Percentiles rank a stretch among this genome's conserved stretches.
These are phyloP conservation scores for Holotrichia oblita DNA, from an alignment of 1,140 invertebrate species.

Conservation along the genomic window DNA sequence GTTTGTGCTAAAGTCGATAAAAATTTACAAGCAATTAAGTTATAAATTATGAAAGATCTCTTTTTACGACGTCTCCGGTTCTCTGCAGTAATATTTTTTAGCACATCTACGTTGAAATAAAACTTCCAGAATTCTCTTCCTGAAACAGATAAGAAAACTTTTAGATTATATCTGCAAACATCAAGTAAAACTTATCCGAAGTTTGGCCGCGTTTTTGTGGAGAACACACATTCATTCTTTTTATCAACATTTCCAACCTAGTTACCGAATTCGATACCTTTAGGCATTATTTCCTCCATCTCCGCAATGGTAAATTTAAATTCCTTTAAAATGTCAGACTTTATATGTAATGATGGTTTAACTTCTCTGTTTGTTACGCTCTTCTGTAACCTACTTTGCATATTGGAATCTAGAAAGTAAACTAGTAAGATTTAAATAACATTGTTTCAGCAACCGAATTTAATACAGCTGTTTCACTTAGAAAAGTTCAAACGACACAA, in stretches of 20 bases:
- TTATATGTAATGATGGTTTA: not conserved
- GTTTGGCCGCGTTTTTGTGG: not conserved
- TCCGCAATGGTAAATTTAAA: not conserved
- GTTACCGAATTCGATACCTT: not conserved
- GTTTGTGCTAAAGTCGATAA: no score
- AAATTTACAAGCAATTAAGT: not conserved
- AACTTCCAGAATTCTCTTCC: not conserved
- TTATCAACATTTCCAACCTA: conserved; percentile 6
- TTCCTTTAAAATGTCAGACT: not conserved
- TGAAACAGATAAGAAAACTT: not conserved
- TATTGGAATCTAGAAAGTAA: no score
- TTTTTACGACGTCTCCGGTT: not conserved
- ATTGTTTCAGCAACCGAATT: no score
- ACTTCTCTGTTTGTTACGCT: not conserved
- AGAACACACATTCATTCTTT: conserved; percentile 8
- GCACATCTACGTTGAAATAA: conserved; percentile 6
- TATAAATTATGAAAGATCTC: not conserved
- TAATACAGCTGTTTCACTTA: no score
- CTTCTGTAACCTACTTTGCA: no score
- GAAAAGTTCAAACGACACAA: no score
- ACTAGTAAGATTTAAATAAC: no score
- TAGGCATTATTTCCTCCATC: conserved; percentile 6
- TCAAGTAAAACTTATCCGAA: not conserved
- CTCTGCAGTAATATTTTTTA: not conserved
- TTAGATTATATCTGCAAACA: conserved; percentile 8